These are phyloP conservation scores for Phrixothrix hirtus DNA, from an alignment of 2,888 invertebrate species.

Conservation along the genomic window DNA sequence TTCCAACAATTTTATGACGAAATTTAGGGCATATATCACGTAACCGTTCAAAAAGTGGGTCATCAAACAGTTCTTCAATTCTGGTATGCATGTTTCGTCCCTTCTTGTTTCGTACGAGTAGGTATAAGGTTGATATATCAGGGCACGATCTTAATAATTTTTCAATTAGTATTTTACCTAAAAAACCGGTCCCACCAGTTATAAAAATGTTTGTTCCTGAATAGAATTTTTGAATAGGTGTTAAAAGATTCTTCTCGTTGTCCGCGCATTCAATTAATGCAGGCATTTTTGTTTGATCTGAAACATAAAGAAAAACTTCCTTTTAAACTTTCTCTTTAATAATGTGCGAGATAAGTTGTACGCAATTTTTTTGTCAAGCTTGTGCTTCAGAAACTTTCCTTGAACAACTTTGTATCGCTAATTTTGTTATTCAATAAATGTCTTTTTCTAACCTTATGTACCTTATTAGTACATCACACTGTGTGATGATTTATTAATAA, in stretches of 20 bases:
- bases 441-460: too few species aligned
- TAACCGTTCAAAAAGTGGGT: slow-evolving; percentile 64
- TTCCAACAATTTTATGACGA: slow-evolving; percentile 61
- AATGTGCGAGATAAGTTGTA: neutral
- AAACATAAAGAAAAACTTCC: neutral
- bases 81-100: slow-evolving; percentile 68
- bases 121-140: slow-evolving; percentile 59
- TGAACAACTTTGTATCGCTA: too few species aligned
- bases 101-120: slow-evolving; percentile 63
- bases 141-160: slow-evolving; percentile 64
- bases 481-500: too few species aligned
- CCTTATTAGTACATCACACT: too few species aligned
- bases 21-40: slow-evolving; percentile 65
- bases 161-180: slow-evolving; percentile 62
- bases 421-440: too few species aligned
- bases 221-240: slow-evolving; percentile 51
- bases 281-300: slow-evolving; percentile 18
- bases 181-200: slow-evolving; percentile 61
- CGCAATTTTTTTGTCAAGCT: too few species aligned
- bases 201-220: slow-evolving; percentile 49
- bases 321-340: neutral
- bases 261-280: slow-evolving; percentile 16
- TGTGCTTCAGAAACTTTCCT: too few species aligned
- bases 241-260: slow-evolving; percentile 20
- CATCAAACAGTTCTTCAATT: slow-evolving; percentile 69